Conservation (phyloP, 2,888 invertebrate genomes). For the Polymixis lichenea region DNA sequence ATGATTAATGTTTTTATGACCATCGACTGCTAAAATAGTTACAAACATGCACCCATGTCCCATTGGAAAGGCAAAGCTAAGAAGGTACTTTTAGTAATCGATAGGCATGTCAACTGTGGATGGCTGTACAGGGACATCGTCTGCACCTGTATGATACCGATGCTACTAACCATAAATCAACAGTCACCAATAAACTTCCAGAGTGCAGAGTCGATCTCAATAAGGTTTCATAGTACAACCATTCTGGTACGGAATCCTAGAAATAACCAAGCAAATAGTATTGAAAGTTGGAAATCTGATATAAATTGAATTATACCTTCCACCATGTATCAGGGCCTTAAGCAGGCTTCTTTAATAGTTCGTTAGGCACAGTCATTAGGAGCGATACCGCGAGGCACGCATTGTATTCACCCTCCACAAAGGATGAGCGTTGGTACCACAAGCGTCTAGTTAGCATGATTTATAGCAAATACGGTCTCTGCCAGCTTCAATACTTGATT, state of each 20-base stretch:
- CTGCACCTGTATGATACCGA: not conserved
- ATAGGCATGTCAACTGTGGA: not conserved
- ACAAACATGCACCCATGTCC: not conserved
- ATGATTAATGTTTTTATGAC: not conserved
- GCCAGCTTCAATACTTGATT: conserved; percentile 71
- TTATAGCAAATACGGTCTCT: conserved; percentile 70
- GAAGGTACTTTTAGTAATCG: not conserved
- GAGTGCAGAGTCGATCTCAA: not conserved
- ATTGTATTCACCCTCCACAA: conserved; percentile 73
- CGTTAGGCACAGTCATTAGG: conserved; percentile 77
- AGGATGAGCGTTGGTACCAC: conserved; percentile 72
- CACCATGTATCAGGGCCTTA: conserved; percentile 34
- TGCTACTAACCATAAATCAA: not conserved
- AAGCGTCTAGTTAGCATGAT: conserved; percentile 83
- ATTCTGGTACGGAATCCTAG: not conserved
- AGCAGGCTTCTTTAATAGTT: conserved; percentile 71
- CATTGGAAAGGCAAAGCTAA: not conserved
- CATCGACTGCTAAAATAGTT: not conserved
- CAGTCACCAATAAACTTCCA: not conserved
- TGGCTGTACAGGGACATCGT: not conserved
- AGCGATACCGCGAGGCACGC: conserved; percentile 63
- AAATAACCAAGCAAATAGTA: conserved; percentile 21
- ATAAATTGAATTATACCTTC: conserved; percentile 50
- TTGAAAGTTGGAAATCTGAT: conserved; percentile 43
- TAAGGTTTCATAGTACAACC: too few species aligned